phyloP scores from a whole-genome alignment of 2,888 invertebrate genomes.

The Pinctada fucata region DNA sequence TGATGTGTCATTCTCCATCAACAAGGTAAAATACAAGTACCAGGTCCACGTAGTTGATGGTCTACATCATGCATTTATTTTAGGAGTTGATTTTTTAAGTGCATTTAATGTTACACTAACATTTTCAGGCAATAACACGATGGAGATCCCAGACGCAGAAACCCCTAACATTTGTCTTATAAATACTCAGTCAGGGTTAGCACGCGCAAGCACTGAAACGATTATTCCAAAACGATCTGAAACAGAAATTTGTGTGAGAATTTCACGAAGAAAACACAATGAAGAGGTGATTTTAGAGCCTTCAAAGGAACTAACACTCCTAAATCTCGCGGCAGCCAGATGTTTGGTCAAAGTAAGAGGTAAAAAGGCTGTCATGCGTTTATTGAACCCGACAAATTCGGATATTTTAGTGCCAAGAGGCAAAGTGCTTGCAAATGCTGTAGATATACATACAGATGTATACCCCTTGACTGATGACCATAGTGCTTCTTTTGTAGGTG shows the following conservation, averaged over 20 bases:
- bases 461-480: too few species aligned
- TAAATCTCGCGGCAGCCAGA: constrained; percentile 16
- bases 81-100: constrained; percentile 17
- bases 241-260: constrained; percentile 8
- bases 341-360: constrained; percentile 18
- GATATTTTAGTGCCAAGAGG: too few species aligned
- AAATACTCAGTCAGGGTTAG: constrained; percentile 20
- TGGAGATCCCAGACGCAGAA: constrained; percentile 14
- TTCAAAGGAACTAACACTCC: neutral
- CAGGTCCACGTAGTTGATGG: constrained; percentile 13
- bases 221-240: constrained; percentile 19
- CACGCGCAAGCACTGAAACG: neutral
- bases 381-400: too few species aligned
- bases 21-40: constrained; percentile 3
- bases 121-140: constrained; percentile 11
- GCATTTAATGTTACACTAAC: constrained; percentile 12
- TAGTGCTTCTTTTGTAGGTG: too few species aligned
- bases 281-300: constrained; percentile 26
- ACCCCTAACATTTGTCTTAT: constrained; percentile 6
- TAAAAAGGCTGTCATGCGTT: too few species aligned
- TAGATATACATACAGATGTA: too few species aligned
- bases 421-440: too few species aligned
- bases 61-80: constrained; percentile 17
- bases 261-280: constrained; percentile 18
- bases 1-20: constrained; percentile 7